These are phyloP conservation scores for Pangasius krempfi DNA, from an alignment of 2,797 vertebrate genomes.

Conservation along the genomic window DNA sequence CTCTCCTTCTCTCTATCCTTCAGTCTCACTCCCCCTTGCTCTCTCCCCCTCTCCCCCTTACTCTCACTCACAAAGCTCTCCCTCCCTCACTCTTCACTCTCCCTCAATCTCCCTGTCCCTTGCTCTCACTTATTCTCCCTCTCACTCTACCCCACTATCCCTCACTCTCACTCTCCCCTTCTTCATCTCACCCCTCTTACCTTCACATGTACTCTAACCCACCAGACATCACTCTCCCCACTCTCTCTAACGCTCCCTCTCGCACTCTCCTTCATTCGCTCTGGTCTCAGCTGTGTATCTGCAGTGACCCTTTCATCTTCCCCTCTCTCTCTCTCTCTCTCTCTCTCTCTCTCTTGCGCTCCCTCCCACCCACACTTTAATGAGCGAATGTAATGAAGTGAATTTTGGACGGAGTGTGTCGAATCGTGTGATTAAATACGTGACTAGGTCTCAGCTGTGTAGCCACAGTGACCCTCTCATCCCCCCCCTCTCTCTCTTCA, in stretches of 20 bases:
- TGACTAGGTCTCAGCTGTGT: constrained; percentile 66
- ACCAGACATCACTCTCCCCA: not conserved
- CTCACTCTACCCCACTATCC: not conserved
- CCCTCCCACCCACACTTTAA: constrained; percentile 9
- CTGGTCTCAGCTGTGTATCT: not conserved
- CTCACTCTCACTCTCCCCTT: not conserved
- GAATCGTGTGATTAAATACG: constrained; percentile 81
- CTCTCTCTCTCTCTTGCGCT: not conserved
- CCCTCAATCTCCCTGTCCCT: not conserved
- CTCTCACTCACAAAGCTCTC: not conserved
- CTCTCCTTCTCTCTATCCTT: not conserved
- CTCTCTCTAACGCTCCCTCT: not conserved
- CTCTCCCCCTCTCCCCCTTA: not conserved
- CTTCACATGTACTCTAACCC: not conserved
- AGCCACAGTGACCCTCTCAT: not conserved
- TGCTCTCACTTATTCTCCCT: not conserved
- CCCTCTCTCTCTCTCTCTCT: not conserved
- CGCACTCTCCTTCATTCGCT: not conserved
- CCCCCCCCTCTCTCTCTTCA: not conserved
- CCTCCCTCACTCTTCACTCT: not conserved
- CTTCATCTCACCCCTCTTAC: not conserved
- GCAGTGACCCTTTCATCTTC: not conserved
- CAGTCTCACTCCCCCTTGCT: not conserved
- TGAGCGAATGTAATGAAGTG: constrained; percentile 11
- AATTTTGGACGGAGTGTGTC: constrained; percentile 72